Base-by-base conservation (phyloP, 2,888 invertebrate genomes). In the Temnothorax unifasciatus region DNA sequence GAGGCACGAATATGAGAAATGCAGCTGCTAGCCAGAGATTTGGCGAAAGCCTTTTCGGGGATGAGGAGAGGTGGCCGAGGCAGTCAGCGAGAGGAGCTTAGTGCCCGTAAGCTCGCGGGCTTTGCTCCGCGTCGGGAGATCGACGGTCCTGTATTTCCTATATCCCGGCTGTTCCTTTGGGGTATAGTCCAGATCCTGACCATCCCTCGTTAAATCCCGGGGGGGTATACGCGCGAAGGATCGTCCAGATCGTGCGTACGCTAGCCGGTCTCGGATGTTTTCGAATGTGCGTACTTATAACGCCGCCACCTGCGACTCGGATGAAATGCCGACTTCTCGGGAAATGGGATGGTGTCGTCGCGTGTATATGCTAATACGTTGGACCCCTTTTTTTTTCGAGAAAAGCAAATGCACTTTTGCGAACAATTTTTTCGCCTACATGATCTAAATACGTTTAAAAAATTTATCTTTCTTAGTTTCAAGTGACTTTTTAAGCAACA, bases 101-200 rank as follows among this genome's bases (percentile, higher is more conserved):
- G 90, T 90, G 29, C 74, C 75, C 88, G 91, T 93, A 93, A 93
- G 93, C 93, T 92, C 87, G 91, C 87, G 87, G 90, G 93, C 92
- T 93, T 93, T 93, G 88, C 91, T 90, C 86, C 86, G 88, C 91
- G 87, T 86, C 85, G 90, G 90, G 92, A 94, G 93, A 93, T 93
- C 93, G 92, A 92, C 92, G 92, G 86, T 89, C 85, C 89, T 91
- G 91, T 93, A 92, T 93, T 92, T 92, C 89, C 90, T 92, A 89
- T 91, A 91, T 90, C 89, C 90, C 83, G 84, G 82, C 63, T 83
- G 82, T 85, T 88, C 87, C 89, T 87, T 84, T 84, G 82, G 83
- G 86, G 86, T 89, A 88, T 86, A 86, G 88, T 89, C 84, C 84
- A 86, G 89, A 88, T 90, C 89, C 88, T 85, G 76, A 85, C 86